These are phyloP conservation scores for Laterallus jamaicensis DNA, from an alignment of 2,113 vertebrate genomes.

Conservation along the genomic window DNA sequence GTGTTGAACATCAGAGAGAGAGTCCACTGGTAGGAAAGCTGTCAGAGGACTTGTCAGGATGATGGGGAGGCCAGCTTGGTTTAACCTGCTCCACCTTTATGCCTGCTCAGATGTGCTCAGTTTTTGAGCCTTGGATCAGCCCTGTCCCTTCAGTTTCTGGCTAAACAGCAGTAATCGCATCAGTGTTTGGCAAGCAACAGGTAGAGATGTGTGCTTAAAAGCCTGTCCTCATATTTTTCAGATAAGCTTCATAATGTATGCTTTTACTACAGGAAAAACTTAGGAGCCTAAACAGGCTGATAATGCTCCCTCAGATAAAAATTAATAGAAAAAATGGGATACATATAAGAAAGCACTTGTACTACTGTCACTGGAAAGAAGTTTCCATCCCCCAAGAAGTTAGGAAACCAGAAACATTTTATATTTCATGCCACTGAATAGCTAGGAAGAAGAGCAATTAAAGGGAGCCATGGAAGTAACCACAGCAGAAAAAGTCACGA, in stretches of 20 bases:
- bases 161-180: neutral
- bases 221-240: neutral
- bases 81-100: neutral
- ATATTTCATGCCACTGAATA: neutral
- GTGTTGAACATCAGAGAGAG: neutral
- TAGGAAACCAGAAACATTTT: neutral
- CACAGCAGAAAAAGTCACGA: neutral
- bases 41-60: fast-evolving
- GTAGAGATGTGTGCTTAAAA: neutral
- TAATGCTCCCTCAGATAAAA: neutral
- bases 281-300: neutral
- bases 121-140: neutral
- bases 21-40: neutral
- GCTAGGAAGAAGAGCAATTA: neutral
- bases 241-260: neutral
- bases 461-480: neutral
- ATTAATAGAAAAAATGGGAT: neutral
- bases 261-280: neutral
- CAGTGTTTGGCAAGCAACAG: neutral
- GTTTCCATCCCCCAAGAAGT: neutral
- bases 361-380: neutral
- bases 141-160: neutral
- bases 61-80: fast-evolving
- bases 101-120: neutral
- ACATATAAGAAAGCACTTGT: neutral